Evolutionary conservation across 2,797 vertebrate genomes (phyloP).

Genomic region (Cyclopterus lumpus): DNA sequence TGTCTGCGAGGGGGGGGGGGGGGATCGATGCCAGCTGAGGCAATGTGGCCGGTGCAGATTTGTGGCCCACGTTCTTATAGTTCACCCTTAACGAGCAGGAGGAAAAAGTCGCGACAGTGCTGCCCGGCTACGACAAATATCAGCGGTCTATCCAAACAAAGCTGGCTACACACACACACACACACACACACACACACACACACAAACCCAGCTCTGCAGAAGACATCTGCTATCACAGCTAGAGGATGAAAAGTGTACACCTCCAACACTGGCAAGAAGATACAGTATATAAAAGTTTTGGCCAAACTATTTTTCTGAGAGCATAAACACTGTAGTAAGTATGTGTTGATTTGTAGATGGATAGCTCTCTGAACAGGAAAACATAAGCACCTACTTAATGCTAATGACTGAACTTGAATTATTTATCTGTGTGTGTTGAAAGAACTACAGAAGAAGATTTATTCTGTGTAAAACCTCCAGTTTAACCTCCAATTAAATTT

Average conservation of each 20-base stretch:
- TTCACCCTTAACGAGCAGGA: slow-evolving; percentile 56
- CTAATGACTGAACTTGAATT: slow-evolving; percentile 30
- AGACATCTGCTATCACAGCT: slow-evolving; percentile 27
- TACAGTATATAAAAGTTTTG: slow-evolving; percentile 31
- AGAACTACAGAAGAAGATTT: neutral
- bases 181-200: slow-evolving; percentile 46
- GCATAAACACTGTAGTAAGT: slow-evolving; percentile 7
- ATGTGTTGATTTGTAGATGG: slow-evolving; percentile 24
- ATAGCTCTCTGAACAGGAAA: slow-evolving; percentile 27
- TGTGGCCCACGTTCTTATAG: slow-evolving; percentile 41
- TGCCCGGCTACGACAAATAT: slow-evolving; percentile 33
- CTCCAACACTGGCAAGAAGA: slow-evolving; percentile 22
- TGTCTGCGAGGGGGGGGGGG: slow-evolving; percentile 29
- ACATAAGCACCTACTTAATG: slow-evolving; percentile 19
- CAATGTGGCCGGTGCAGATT: slow-evolving; percentile 31
- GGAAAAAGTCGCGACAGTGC: slow-evolving; percentile 27
- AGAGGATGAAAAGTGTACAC: slow-evolving; percentile 31
- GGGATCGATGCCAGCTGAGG: slow-evolving; percentile 42
- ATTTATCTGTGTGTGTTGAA: slow-evolving; percentile 1
- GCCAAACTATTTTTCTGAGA: slow-evolving; percentile 23
- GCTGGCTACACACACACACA: slow-evolving; percentile 38
- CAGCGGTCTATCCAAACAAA: slow-evolving; percentile 17
- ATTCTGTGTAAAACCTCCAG: neutral
- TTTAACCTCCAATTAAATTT: no score
- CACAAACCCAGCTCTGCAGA: slow-evolving; percentile 21